Evolutionary conservation across 92 coral and sea anemone genomes (phyloP), one percentile per base, ranked within the genome.

Genomic region (Palythoa grandiflora): DNA sequence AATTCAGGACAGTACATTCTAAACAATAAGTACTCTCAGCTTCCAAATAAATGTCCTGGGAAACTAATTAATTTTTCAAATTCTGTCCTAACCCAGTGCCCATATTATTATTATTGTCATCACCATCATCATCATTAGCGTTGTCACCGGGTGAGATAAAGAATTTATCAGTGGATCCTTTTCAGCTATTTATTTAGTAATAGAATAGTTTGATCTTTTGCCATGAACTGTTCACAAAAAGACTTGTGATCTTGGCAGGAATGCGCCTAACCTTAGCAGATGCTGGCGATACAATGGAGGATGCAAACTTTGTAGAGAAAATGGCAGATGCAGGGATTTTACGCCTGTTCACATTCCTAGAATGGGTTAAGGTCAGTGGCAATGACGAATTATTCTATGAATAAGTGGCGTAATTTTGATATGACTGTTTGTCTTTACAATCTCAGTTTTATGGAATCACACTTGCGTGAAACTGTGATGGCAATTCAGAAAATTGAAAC

Each of bases 291-390:
- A 95, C 98, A 5, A 84, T 97, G 83, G 99, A 97, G 89, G 99
- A 97, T 71, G 99, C 99, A 0, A 97, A 97, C 90, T 97, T 97
- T 83, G 99, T 95, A 19, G 98, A 97, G 85, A 95, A 95, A 88
- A 94, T 97, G 99, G 98, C 99, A 28, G 99, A 97, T 83, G 99
- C 98, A 17, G 99, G 99, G 28, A 97, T 97, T 57, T 83, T 97
- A 83, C 95, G 98, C 55, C 97, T 97, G 17, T 97, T 89, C 73
- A 92, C 98, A 9, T 94, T 93, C 83, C 93, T 93, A 63, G 98
- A 95, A 28, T 97, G 99, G 99, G 93, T 96, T 61, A 97, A 95
- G 97, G 99, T 96, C 15, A 80, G 77, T 19, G 36, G 28, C 1
- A 2, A 11, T 7, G 8, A 79, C n/a, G 6, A 16, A 9, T 63